Evolutionary conservation across 1,140 invertebrate species (phyloP), one percentile per base, ranked within the genome.

Genomic region (Branchinecta lynchi): DNA sequence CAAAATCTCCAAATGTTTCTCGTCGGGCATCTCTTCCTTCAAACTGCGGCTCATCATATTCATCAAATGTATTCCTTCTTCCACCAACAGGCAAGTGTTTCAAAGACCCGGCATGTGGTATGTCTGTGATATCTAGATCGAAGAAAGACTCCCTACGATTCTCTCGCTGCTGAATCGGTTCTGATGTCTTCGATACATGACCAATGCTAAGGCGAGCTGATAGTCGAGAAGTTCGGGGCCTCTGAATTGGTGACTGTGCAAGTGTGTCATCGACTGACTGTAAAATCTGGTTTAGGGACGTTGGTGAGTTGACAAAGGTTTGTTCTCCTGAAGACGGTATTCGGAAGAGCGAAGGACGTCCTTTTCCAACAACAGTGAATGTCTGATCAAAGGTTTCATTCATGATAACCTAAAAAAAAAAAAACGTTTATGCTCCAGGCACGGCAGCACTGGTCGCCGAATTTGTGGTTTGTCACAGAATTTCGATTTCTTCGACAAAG

Each of bases 1-100:
- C 51, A 60, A 60, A 15, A 15, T 60, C 51, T 60, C 51, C 51
- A 60, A 60, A 15, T 15, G 51, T 60, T 60, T 60, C 51, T 60
- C 51, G 12, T 60, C 51, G 12, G 17, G 12, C 51, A 12, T 60
- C 17, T 60, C 17, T 60, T 60, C 51, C 51, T 20, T 6, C 51
- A 60, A 60, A 20, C 51, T 60, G 17, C 1, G 17, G 12, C 51
- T 12, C 12, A 20, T 15, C 51, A 60, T 15, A 1, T 60, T 60
- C 12, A 60, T 60, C 51, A 20, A 60, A 60, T 15, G 51, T 60
- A 60, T 12, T 60, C 17, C 51, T 60, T 6, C 51, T 60, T 12
- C 17, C 17, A 15, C 17, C 51, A 60, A 60, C 12, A 60, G 51
- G 51, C 17, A 60, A 60, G 2, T 15, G 51, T 20, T 60, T 12